Base-by-base conservation (phyloP, 2,797 vertebrate species). In the Crenichthys baileyi region DNA sequence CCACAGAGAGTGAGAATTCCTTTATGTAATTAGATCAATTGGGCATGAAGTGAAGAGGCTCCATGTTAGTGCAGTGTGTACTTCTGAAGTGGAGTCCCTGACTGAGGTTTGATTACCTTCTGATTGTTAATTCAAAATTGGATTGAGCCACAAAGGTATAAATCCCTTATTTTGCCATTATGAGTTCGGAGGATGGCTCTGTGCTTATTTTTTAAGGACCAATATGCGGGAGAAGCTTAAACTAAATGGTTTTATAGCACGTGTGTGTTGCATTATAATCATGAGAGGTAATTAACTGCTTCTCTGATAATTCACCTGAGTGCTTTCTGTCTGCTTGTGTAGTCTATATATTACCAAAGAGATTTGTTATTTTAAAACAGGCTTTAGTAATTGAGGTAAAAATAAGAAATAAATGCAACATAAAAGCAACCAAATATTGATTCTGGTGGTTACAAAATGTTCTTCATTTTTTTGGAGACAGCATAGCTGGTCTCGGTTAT, bases 21-120 rank as follows among this genome's bases (percentile, higher is more conserved):
- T 94, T 90, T 90, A 91, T 94, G 91, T 94, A 96, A 96, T 95
- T 95, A 95, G 94, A 96, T 94, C 95, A 96, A 95, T 96, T 96
- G 95, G 91, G 91, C 95, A 95, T 96, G 94, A 96, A 96, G 93
- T 92, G 91, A 93, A 92, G 92, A 93, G 91, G 89, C 92, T 92
- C 93, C 90, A 92, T 94, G 86, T 90, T 90, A 79, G 85, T 90
- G 89, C 89, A 88, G 88, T 91, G 91, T 89, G 88, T 73, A 80
- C 79, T 88, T 92, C 89, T 92, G 89, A 94, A 95, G 94, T 91
- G 89, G 85, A 87, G 92, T 92, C 88, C 85, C 91, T 92, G 90
- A 87, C 91, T 87, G 91, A 91, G 91, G 88, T 95, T 92, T 95
- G 94, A 95, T 95, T 96, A 90, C 90, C 89, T 91, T 94, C 92